These are phyloP conservation scores for Teleiodes luculella DNA, from an alignment of 2,888 invertebrate genomes.

Conservation along the genomic window DNA sequence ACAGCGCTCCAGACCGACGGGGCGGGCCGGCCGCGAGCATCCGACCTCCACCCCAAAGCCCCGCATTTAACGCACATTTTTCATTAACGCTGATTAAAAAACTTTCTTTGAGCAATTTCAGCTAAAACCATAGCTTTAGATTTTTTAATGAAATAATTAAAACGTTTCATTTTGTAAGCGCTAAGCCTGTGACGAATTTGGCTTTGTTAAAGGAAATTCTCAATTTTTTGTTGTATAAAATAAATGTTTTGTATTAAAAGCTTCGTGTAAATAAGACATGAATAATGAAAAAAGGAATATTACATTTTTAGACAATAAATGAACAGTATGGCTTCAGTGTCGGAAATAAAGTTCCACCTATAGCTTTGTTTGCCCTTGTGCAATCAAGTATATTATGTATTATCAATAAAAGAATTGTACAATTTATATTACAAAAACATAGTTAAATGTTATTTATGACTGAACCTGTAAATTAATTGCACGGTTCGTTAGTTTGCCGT, in stretches of 20 bases:
- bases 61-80: conserved; percentile 37
- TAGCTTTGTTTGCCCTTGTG: too few species aligned
- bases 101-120: conserved; percentile 44
- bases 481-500: conserved; percentile 13
- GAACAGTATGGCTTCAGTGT: too few species aligned
- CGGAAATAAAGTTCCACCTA: too few species aligned
- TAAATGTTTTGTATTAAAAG: not conserved
- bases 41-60: conserved; percentile 11
- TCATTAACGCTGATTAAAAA: conserved; percentile 59
- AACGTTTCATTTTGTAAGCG: conserved; percentile 18
- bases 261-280: not conserved
- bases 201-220: not conserved
- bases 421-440: too few species aligned
- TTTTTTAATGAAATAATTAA: conserved; percentile 40
- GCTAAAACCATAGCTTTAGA: conserved; percentile 31
- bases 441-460: conserved; percentile 11
- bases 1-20: not conserved
- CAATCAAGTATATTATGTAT: too few species aligned
- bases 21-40: not conserved
- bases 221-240: too few species aligned
- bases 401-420: too few species aligned
- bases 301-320: too few species aligned
- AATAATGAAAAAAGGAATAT: too few species aligned
- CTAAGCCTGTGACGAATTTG: conserved; percentile 3
- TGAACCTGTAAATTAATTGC: conserved; percentile 9